Evolutionary conservation across 1,140 invertebrate species (phyloP).

Genomic region (Cyphomyrmex costatus): DNA sequence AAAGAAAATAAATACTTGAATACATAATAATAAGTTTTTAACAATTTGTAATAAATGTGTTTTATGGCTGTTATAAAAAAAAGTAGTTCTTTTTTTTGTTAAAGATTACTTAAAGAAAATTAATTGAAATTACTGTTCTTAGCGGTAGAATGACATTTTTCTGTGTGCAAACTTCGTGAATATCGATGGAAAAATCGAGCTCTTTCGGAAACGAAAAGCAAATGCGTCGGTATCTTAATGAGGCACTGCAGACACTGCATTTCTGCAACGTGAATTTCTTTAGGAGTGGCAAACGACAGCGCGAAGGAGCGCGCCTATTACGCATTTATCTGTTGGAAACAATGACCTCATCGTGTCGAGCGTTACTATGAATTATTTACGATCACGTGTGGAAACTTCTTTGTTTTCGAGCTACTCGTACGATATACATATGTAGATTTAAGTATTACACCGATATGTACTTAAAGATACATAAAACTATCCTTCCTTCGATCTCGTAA

Average conservation of each 20-base stretch:
- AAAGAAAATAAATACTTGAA: no score
- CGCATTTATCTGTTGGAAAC: constrained; percentile 54
- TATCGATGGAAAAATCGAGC: no score
- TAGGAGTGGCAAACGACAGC: constrained; percentile 10
- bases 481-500: neutral
- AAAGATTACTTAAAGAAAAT: no score
- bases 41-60: no score
- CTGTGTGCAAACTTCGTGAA: neutral
- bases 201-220: neutral
- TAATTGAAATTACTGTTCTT: no score
- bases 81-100: no score
- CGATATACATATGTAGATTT: neutral
- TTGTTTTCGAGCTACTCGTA: constrained; percentile 8
- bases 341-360: constrained; percentile 52
- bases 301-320: constrained; percentile 44
- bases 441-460: neutral
- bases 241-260: neutral
- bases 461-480: neutral
- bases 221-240: neutral
- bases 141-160: no score
- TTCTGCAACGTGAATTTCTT: constrained; percentile 28
- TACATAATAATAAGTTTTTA: no score
- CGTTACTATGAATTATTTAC: constrained; percentile 52
- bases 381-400: constrained; percentile 32
- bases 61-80: no score